A percentile compares a stretch with the other conserved stretches of the same genome.
These are phyloP conservation scores for Thomomys bottae DNA, from an alignment of 2,113 vertebrate genomes.

Conservation along the genomic window DNA sequence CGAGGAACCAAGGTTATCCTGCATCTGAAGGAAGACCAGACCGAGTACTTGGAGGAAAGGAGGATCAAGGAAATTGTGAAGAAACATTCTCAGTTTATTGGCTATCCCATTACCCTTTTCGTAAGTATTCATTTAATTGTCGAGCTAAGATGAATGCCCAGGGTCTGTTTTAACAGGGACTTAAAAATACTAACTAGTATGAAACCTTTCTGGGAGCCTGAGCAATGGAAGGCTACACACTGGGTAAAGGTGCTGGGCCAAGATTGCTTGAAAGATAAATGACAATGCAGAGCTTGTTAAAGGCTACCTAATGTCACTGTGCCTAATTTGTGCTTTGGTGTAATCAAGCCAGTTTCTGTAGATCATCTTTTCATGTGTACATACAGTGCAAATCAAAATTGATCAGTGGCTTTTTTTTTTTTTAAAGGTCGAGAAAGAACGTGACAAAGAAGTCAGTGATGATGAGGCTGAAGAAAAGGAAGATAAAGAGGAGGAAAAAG, in stretches of 20 bases:
- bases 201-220: background rate
- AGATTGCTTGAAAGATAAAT: too few relatives aligned
- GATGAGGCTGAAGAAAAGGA: constrained; percentile 91
- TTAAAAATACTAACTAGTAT: background rate
- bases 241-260: background rate
- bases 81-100: constrained; percentile 92
- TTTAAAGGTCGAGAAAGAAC: constrained; percentile 89
- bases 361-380: too few relatives aligned
- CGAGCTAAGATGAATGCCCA: background rate
- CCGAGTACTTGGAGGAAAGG: constrained; percentile 89
- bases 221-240: background rate
- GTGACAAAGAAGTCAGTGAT: constrained; percentile 91
- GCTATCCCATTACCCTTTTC: constrained; percentile 90
- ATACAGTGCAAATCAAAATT: background rate
- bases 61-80: constrained; percentile 90
- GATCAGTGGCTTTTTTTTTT: background rate
- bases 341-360: too few relatives aligned
- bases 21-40: constrained; percentile 91
- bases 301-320: fast-evolving
- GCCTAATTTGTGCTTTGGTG: background rate
- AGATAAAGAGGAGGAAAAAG: constrained; percentile 84
- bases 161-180: too few relatives aligned
- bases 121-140: constrained; percentile 76
- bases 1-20: constrained; percentile 91
- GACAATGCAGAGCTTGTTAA: too few relatives aligned